Base-by-base conservation (phyloP, 2,797 vertebrate genomes). In the Sardinella longiceps region DNA sequence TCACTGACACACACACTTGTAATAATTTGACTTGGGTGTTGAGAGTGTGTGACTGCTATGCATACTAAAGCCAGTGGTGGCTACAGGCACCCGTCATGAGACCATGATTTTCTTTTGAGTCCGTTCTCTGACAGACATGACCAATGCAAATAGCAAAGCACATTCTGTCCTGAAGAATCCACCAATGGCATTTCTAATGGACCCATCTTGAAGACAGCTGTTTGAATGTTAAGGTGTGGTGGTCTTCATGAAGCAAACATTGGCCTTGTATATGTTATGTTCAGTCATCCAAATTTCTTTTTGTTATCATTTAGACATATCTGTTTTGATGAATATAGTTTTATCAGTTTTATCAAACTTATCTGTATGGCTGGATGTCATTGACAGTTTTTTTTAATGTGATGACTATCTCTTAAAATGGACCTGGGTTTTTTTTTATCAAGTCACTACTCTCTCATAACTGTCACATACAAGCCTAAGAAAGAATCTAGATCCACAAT, bases 171-270 rank as follows among this genome's bases (percentile, higher is more conserved):
- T 85, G 80, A 80, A 80, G 58, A 82, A 85, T 25, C 60, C 80
- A 88, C 25, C 77, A 84, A 87, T 77, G 33, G 66, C 28, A 82
- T 81, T 77, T 60, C 51, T 89, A 84, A 88, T 86, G 88, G 87
- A 90, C 90, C 45, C 88, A 85, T 88, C 82, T 88, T 87, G 85
- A 82, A 37, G 91, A 93, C 91, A 89, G 91, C 91, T 90, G 66
- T 56, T 91, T 86, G 94, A 95, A 93, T 94, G 93, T 94, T 89
- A 58, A 37, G 50, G 83, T 77, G 37, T 43, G 18, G 15, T 77
- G 43, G 20, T 77, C 28, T 1, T 77, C 18, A 23, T 43, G 20
- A 77, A 43, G 70, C 70, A 77, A 77, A 77, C 20, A 6, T 23
- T 77, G 33, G 9, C 43, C 39, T 77, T 20, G n/a, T 0, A 20